Percentiles rank a stretch among this genome's conserved stretches.
phyloP scores from a whole-genome alignment of 2,888 invertebrate genomes.

The Bellardia bayeri region DNA sequence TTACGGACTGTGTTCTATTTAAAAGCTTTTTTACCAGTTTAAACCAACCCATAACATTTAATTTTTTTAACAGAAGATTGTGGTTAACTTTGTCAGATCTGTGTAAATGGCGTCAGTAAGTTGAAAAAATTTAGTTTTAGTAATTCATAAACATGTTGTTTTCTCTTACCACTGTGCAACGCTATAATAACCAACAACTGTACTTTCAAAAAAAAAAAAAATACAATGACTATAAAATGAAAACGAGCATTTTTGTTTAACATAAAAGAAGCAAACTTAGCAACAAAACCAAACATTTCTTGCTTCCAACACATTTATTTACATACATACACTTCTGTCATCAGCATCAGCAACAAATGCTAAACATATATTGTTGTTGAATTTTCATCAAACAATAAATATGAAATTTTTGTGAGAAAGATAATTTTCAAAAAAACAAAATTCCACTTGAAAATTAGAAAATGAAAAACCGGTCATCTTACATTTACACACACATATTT shows the following conservation, averaged over 20 bases:
- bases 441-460: not conserved
- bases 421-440: not conserved
- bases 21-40: no score
- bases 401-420: not conserved
- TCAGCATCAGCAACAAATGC: conserved; percentile 6
- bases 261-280: not conserved
- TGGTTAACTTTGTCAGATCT: no score
- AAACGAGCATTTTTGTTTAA: not conserved
- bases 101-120: no score
- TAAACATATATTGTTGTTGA: not conserved
- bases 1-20: no score
- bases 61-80: no score
- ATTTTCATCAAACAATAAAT: not conserved
- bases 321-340: not conserved
- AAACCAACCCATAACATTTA: no score
- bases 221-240: not conserved
- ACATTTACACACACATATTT: not conserved
- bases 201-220: not conserved
- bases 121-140: no score
- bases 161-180: not conserved
- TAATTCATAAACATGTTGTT: no score
- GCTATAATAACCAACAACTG: not conserved
- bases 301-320: not conserved
- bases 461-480: not conserved
- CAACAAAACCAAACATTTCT: not conserved